Conservation (phyloP, 2,888 invertebrate genomes). For the Epistrophe grossulariae region DNA sequence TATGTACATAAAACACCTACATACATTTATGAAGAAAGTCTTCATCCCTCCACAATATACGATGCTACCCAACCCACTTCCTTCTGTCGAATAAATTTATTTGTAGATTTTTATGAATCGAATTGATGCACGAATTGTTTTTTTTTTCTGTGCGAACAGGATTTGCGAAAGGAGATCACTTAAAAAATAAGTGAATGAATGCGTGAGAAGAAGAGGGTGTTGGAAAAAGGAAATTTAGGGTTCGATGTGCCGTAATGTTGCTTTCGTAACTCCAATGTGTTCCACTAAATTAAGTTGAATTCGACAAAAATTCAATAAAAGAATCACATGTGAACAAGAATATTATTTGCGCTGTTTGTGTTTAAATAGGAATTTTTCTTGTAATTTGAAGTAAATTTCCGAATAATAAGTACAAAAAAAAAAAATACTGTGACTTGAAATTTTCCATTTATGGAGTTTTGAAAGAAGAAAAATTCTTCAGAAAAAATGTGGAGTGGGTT, state of each 20-base stretch:
- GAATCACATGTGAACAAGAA: slow-evolving; percentile 30
- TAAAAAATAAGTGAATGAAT: slow-evolving; percentile 20
- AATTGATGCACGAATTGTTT: slow-evolving; percentile 43
- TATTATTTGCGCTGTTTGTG: slow-evolving; percentile 51
- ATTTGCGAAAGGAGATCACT: slow-evolving; percentile 33
- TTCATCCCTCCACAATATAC: neutral
- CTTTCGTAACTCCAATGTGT: slow-evolving; percentile 31
- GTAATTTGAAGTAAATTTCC: neutral
- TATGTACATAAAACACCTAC: neutral
- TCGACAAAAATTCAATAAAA: slow-evolving; percentile 43
- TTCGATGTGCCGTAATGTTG: slow-evolving; percentile 53
- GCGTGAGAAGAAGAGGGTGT: neutral
- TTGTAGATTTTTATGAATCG: slow-evolving; percentile 49
- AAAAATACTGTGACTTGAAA: slow-evolving; percentile 10
- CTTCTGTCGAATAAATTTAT: slow-evolving; percentile 45
- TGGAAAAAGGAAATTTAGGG: slow-evolving; percentile 22
- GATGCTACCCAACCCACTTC: neutral
- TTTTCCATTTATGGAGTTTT: neutral
- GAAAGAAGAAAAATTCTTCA: neutral
- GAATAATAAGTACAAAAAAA: neutral
- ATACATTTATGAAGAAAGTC: neutral
- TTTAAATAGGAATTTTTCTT: slow-evolving; percentile 47
- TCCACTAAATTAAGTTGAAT: slow-evolving; percentile 65
- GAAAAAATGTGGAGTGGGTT: neutral
- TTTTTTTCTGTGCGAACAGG: slow-evolving; percentile 10